phyloP scores from a whole-genome alignment of 2,797 vertebrate species.

The Clarias platycephalus region DNA sequence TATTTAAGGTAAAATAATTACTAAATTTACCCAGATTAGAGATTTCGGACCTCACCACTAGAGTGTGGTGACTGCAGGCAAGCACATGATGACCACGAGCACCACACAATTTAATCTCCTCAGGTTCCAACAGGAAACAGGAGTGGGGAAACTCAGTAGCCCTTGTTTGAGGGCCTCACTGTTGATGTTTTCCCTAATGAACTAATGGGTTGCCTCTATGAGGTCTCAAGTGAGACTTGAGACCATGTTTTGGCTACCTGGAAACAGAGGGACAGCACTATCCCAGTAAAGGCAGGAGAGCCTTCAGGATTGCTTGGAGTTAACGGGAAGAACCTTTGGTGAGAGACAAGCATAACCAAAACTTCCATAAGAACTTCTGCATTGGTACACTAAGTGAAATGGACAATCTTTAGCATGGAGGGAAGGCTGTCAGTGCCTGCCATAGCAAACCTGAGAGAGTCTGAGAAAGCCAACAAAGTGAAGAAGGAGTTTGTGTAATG shows the following conservation, averaged over 20 bases:
- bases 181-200: background rate
- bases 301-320: background rate
- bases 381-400: background rate
- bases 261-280: background rate
- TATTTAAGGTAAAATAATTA: background rate
- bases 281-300: background rate
- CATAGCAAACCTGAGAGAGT: background rate
- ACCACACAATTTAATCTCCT: too few species aligned
- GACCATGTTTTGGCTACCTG: background rate
- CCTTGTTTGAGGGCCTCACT: background rate
- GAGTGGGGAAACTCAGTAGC: background rate
- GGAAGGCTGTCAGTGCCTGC: background rate
- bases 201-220: background rate
- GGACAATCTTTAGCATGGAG: background rate
- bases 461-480: background rate
- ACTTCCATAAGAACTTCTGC: background rate
- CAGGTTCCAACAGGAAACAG: background rate
- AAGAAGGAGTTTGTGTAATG: background rate
- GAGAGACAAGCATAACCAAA: background rate
- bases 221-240: background rate
- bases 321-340: background rate
- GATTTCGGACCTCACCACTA: background rate
- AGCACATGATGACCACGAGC: background rate
- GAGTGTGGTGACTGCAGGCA: background rate
- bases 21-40: too few species aligned